Evolutionary conservation across 2,797 vertebrate genomes (phyloP).

Genomic region (Falco berigora): DNA sequence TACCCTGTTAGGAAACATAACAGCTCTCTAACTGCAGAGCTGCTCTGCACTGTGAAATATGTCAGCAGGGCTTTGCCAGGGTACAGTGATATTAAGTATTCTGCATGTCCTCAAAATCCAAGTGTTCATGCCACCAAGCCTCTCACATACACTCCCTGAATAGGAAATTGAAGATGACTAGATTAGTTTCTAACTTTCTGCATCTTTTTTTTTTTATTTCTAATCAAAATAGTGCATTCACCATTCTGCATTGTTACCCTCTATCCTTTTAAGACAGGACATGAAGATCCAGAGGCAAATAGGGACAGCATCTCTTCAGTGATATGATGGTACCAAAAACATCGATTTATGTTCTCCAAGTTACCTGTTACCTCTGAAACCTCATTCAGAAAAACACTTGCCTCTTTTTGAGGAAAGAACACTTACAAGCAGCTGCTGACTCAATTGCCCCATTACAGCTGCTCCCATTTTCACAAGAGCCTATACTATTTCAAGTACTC

Average conservation of each 20-base stretch:
- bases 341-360: neutral
- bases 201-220: neutral
- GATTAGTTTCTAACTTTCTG: neutral
- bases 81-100: neutral
- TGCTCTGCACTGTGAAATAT: neutral
- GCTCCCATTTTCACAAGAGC: neutral
- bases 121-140: neutral
- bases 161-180: neutral
- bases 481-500: neutral
- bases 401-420: neutral
- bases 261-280: neutral
- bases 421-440: neutral
- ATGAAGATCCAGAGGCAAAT: neutral
- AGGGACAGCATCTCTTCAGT: neutral
- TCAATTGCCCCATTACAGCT: neutral
- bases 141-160: neutral
- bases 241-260: neutral
- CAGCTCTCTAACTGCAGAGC: neutral
- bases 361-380: neutral
- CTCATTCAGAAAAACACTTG: neutral
- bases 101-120: neutral
- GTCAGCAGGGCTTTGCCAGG: neutral
- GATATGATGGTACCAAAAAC: neutral
- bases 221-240: neutral
- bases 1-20: slow-evolving; percentile 9